Evolutionary conservation across 2,797 vertebrate species (phyloP).

Genomic region (Hafferia zeledoni): DNA sequence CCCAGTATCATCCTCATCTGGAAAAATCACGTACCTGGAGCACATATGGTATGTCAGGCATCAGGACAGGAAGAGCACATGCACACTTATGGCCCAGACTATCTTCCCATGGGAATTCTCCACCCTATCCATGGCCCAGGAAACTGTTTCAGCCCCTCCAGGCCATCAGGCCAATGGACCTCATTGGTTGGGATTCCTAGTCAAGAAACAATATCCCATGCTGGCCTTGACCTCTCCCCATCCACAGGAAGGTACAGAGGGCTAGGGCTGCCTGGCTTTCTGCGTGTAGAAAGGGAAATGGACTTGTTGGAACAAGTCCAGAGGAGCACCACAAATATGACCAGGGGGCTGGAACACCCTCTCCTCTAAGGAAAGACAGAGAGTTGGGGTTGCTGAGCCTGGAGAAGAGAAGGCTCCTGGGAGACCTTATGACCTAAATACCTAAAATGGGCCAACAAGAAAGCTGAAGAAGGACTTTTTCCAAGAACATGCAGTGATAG

Average conservation of each 20-base stretch:
- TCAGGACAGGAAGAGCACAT: neutral
- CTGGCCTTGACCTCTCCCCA: neutral
- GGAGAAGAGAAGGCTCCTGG: neutral
- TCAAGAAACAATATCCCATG: neutral
- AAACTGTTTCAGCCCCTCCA: rapidly evolving
- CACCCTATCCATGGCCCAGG: neutral
- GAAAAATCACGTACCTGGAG: neutral
- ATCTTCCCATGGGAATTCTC: neutral
- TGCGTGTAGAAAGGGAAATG: too few relatives aligned
- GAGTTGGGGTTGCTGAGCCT: neutral
- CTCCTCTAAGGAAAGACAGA: neutral
- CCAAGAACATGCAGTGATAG: neutral
- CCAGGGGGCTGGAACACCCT: neutral
- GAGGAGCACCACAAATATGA: neutral
- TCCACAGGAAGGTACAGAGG: too few relatives aligned
- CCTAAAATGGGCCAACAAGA: neutral
- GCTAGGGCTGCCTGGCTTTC: neutral
- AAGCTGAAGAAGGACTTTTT: neutral
- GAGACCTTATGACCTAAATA: neutral
- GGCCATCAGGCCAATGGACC: neutral
- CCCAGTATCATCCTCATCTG: neutral
- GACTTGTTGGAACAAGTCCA: neutral
- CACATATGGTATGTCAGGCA: neutral
- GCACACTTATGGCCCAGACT: neutral
- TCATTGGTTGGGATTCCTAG: neutral